Percentiles rank a stretch among this genome's conserved stretches.
Conservation (phyloP, 2,888 invertebrate species). For the Podabrus alpinus region DNA sequence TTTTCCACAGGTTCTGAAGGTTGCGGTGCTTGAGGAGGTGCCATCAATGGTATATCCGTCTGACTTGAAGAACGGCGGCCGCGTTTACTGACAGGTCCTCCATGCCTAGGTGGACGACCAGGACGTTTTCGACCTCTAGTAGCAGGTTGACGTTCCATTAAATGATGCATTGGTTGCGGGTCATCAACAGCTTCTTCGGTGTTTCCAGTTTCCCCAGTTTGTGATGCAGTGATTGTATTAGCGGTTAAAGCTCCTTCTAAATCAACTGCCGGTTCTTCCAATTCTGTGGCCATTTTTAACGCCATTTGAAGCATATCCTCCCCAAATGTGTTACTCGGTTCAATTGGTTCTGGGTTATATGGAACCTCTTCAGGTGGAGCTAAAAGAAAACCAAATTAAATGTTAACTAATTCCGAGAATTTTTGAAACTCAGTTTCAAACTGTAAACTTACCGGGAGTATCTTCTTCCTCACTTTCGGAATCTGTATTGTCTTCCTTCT, state of each 20-base stretch:
- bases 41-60: constrained; percentile 56
- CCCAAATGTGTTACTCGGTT: constrained; percentile 67
- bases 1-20: constrained; percentile 74
- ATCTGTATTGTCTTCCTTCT: constrained; percentile 73
- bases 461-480: constrained; percentile 31
- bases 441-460: constrained; percentile 1
- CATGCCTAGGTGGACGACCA: constrained; percentile 14
- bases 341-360: constrained; percentile 66
- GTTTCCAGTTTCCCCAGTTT: constrained; percentile 17
- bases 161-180: constrained; percentile 44
- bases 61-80: constrained; percentile 51
- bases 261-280: constrained; percentile 84
- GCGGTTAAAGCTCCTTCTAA: constrained; percentile 81
- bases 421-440: too few relatives aligned
- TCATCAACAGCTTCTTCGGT: constrained; percentile 45
- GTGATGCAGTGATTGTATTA: constrained; percentile 73
- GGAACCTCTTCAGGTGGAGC: constrained; percentile 58
- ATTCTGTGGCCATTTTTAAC: constrained; percentile 83
- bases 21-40: constrained; percentile 60
- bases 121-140: constrained; percentile 35
- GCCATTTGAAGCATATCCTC: constrained; percentile 87
- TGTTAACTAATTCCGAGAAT: too few relatives aligned
- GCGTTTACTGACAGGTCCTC: constrained; percentile 40
- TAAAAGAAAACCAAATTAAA: background rate
- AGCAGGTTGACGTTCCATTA: constrained; percentile 52